phyloP scores from a whole-genome alignment of 2,113 vertebrate species.

The Indicator maculatus region DNA sequence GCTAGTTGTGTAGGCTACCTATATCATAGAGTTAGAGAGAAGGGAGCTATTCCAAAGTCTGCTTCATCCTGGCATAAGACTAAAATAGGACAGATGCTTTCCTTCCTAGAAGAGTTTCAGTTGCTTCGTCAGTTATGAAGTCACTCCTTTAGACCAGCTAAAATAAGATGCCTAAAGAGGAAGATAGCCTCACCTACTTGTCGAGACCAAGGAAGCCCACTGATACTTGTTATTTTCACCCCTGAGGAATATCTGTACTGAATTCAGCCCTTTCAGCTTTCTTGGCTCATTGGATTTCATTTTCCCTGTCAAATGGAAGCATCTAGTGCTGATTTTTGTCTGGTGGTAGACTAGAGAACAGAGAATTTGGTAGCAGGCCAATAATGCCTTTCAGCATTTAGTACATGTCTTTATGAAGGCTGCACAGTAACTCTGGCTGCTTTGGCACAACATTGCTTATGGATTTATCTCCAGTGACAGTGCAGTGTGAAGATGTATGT shows the following conservation, averaged over 20 bases:
- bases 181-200: neutral
- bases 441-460: neutral
- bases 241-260: neutral
- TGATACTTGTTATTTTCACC: neutral
- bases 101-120: neutral
- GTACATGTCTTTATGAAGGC: neutral
- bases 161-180: neutral
- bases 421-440: neutral
- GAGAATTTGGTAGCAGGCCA: neutral
- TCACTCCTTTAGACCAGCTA: neutral
- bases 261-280: neutral
- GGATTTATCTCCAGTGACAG: neutral
- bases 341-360: neutral
- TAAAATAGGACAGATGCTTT: slow-evolving; percentile 7
- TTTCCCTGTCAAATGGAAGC: neutral
- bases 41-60: neutral
- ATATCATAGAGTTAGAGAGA: neutral
- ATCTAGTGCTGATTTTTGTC: neutral
- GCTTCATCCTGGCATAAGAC: neutral
- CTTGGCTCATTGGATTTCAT: neutral
- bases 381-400: neutral
- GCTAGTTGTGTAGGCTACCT: neutral
- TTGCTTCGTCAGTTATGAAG: neutral
- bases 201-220: neutral
- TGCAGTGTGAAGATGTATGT: neutral